Percentiles rank a stretch among this genome's conserved stretches.
These are phyloP conservation scores for Calycopis cecrops DNA, from an alignment of 1,140 invertebrate genomes.

Conservation along the genomic window DNA sequence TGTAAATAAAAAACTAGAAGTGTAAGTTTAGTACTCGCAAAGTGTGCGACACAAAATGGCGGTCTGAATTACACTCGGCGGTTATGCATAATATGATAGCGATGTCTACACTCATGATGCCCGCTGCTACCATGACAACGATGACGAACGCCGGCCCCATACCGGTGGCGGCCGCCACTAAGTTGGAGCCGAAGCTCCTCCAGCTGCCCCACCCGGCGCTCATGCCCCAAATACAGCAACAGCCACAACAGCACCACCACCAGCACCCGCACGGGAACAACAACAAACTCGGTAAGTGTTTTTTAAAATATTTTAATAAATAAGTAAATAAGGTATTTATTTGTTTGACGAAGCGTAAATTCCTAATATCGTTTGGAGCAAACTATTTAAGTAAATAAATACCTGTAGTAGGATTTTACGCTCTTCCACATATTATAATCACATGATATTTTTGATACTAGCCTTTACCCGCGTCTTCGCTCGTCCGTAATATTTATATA, in stretches of 20 bases:
- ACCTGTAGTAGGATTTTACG: too few species aligned
- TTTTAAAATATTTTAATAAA: neutral
- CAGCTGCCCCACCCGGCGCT: slow-evolving; percentile 63
- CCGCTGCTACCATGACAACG: slow-evolving; percentile 76
- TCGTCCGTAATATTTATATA: too few species aligned
- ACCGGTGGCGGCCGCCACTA: slow-evolving; percentile 77
- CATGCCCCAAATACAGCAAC: slow-evolving; percentile 55
- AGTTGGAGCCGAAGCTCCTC: slow-evolving; percentile 72
- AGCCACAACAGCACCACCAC: slow-evolving; percentile 51
- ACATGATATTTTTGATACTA: too few species aligned
- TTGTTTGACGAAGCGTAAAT: too few species aligned
- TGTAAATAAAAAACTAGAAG: too few species aligned
- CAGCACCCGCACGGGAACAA: slow-evolving; percentile 57
- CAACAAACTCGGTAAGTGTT: slow-evolving; percentile 58
- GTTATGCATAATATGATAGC: slow-evolving; percentile 71
- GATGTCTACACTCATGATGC: slow-evolving; percentile 81
- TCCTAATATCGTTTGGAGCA: too few species aligned
- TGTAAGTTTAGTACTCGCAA: too few species aligned
- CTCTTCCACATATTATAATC: too few species aligned
- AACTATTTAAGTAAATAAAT: too few species aligned
- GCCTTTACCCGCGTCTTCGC: too few species aligned
- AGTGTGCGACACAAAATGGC: slow-evolving; percentile 26
- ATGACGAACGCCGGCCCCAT: slow-evolving; percentile 77
- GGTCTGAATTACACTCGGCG: slow-evolving; percentile 25
- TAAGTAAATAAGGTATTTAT: too few species aligned